phyloP scores from a whole-genome alignment of 2,888 invertebrate species.

The Ditula angustiorana region DNA sequence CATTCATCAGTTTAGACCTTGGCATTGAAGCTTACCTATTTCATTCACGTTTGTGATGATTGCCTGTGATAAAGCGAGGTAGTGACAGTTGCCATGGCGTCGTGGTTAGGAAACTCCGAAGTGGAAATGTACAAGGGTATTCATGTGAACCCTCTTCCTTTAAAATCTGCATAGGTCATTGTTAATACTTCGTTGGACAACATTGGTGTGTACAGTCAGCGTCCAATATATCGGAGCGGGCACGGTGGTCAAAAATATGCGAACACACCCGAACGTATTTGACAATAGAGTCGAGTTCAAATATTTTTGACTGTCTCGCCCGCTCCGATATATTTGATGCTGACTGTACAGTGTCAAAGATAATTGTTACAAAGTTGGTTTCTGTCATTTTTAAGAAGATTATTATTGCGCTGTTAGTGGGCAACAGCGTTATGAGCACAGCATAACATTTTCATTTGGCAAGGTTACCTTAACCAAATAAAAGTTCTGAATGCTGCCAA shows the following conservation, averaged over 20 bases:
- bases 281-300: too few species aligned
- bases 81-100: slow-evolving; percentile 12
- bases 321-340: too few species aligned
- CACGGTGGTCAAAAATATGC: too few species aligned
- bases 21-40: not conserved
- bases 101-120: slow-evolving; percentile 12
- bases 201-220: slow-evolving; percentile 22
- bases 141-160: slow-evolving; percentile 5
- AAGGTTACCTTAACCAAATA: too few species aligned
- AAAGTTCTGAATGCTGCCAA: too few species aligned
- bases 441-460: too few species aligned
- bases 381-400: too few species aligned
- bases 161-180: slow-evolving; percentile 23
- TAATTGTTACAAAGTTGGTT: slow-evolving; percentile 25
- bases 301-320: too few species aligned
- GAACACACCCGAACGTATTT: too few species aligned
- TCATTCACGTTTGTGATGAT: not conserved
- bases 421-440: not conserved
- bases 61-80: not conserved
- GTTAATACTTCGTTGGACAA: slow-evolving; percentile 11
- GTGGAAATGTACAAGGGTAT: slow-evolving; percentile 8
- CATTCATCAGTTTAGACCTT: slow-evolving; percentile 1
- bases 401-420: not conserved
- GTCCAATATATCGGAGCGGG: too few species aligned
- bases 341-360: slow-evolving; percentile 24